Conservation (phyloP, 2,113 vertebrate genomes). For the Psophia crepitans region DNA sequence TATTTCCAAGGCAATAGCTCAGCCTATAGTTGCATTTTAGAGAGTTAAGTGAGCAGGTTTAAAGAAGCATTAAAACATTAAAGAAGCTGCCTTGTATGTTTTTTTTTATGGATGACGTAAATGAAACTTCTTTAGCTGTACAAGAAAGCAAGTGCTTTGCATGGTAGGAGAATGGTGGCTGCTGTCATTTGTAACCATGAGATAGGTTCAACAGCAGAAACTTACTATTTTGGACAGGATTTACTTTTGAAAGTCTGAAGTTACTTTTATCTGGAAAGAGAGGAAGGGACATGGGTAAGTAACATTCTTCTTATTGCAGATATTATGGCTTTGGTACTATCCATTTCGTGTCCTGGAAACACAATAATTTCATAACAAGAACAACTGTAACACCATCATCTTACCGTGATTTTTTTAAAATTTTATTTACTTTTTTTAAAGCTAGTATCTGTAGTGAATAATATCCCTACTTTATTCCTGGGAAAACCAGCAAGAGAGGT, state of each 20-base stretch:
- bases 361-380: not conserved
- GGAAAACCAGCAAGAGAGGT: not conserved
- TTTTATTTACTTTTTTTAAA: not conserved
- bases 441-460: not conserved
- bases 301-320: not conserved
- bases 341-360: not conserved
- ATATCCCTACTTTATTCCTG: not conserved
- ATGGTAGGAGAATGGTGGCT: not conserved
- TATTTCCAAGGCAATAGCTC: not conserved
- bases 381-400: not conserved
- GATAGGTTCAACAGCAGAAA: not conserved
- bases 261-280: not conserved
- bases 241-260: not conserved
- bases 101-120: not conserved
- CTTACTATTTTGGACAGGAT: not conserved
- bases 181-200: not conserved
- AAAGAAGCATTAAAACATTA: not conserved
- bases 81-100: not conserved
- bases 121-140: not conserved
- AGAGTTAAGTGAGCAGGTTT: not conserved
- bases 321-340: not conserved
- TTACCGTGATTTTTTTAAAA: not conserved
- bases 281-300: not conserved
- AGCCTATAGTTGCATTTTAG: not conserved
- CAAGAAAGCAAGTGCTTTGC: not conserved